A percentile compares a stretch with the other conserved stretches of the same genome.
These are phyloP conservation scores for Morone saxatilis DNA, from an alignment of 2,113 vertebrate genomes.

Conservation along the genomic window DNA sequence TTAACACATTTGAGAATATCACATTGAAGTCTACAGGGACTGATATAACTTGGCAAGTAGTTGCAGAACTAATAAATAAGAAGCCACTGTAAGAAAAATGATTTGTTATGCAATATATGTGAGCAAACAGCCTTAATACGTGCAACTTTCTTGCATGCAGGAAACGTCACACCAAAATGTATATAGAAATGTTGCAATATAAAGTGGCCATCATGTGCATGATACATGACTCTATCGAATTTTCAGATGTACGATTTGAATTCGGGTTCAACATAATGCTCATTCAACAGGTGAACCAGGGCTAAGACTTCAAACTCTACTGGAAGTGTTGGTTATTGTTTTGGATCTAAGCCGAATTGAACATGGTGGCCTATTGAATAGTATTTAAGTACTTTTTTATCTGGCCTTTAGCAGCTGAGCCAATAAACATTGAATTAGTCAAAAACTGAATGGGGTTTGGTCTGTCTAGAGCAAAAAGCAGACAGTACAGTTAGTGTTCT, in stretches of 20 bases:
- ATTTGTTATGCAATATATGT: background rate
- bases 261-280: background rate
- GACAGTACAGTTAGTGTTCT: background rate
- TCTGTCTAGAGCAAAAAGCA: too few relatives aligned
- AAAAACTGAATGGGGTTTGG: background rate
- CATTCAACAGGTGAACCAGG: background rate
- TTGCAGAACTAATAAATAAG: too few relatives aligned
- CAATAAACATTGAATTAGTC: background rate
- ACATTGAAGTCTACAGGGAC: background rate
- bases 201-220: background rate
- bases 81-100: background rate
- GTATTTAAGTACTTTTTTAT: accelerated
- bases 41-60: background rate
- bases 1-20: background rate
- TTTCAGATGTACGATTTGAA: background rate
- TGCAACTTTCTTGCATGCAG: background rate
- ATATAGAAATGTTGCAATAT: background rate
- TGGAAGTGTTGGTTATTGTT: background rate
- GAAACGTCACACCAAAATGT: background rate
- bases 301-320: background rate
- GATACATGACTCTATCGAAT: background rate
- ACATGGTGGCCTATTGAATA: background rate
- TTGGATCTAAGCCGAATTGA: background rate
- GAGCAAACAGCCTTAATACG: background rate
- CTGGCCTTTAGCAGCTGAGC: too few relatives aligned